Evolutionary conservation across 2,888 invertebrate species (phyloP), one percentile per base, ranked within the genome.

Genomic region (Eilema griseolum): DNA sequence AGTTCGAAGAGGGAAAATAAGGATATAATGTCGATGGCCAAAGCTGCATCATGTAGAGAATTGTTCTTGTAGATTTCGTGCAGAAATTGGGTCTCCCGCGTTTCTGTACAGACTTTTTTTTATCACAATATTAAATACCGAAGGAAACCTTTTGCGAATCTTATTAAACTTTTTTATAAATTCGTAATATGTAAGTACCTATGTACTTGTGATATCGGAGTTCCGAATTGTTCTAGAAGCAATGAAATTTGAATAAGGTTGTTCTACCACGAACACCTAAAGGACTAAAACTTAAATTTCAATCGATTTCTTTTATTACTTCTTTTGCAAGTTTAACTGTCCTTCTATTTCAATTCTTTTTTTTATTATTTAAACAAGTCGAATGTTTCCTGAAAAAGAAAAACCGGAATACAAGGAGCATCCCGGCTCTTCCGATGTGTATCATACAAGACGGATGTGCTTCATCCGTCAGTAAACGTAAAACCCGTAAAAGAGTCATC

Each of bases 1-100:
- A 82, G 78, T 81, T 75, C 70, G 68, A 76, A 74, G 73, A 82
- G 82, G 66, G 85, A 87, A 88, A 85, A 86, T 83, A 85, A 81
- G 85, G 80, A 84, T 83, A 81, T 85, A 84, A 86, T 86, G 85
- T 83, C 81, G 81, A 83, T 83, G 80, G 83, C 83, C 82, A 86
- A 86, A 82, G 83, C 85, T 83, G 80, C 81, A 80, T 80, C 80
- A 84, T 82, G 82, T 83, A 77, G 85, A 77, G 83, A 80, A 85
- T 82, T 84, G 82, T 80, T 83, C 82, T 81, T 79, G 82, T 75
- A 81, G 77, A 80, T 83, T 85, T 85, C 80, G 76, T 77, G 62
- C 77, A 79, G 75, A 73, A 77, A 80, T 81, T 80, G 72, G 28
- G 62, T 3, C 59, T 65, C 41, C 41, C 56, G 61, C 64, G 71